Conservation (phyloP, 2,888 invertebrate species). For the Andrena bucephala region DNA sequence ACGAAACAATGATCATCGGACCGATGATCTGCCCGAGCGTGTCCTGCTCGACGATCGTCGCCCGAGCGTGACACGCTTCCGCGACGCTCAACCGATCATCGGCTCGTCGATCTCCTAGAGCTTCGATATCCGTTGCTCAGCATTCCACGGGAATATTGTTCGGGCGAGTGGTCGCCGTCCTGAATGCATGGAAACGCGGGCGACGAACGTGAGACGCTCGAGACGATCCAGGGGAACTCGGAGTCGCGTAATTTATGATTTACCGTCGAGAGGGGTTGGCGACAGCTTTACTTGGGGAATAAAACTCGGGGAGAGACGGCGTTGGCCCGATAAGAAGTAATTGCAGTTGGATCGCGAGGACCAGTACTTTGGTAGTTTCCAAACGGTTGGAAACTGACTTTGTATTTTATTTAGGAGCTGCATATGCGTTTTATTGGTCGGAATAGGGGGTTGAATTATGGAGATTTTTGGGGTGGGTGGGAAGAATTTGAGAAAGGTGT, state of each 20-base stretch:
- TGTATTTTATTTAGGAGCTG: neutral
- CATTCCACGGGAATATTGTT: slow-evolving; percentile 31
- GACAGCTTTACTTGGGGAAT: neutral
- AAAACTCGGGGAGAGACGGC: neutral
- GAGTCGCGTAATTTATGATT: slow-evolving; percentile 32
- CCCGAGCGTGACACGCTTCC: slow-evolving; percentile 52
- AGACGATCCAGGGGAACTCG: neutral
- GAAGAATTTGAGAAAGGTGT: too few species aligned
- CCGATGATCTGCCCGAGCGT: slow-evolving; percentile 63
- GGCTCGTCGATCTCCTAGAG: slow-evolving; percentile 39
- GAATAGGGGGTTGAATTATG: too few species aligned
- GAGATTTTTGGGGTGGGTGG: too few species aligned
- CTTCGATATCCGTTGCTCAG: slow-evolving; percentile 37
- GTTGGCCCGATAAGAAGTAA: neutral
- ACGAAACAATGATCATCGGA: slow-evolving; percentile 62
- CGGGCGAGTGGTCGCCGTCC: slow-evolving; percentile 7
- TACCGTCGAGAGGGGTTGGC: neutral
- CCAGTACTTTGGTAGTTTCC: neutral
- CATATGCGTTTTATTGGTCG: too few species aligned
- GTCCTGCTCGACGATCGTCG: slow-evolving; percentile 48
- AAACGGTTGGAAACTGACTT: neutral
- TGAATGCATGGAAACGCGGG: slow-evolving; percentile 26
- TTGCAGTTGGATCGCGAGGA: neutral
- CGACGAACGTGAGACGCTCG: slow-evolving; percentile 15
- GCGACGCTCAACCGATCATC: slow-evolving; percentile 59